These are phyloP conservation scores for Phrynocephalus vlangalii DNA, from an alignment of 2,797 vertebrate genomes.

Conservation along the genomic window DNA sequence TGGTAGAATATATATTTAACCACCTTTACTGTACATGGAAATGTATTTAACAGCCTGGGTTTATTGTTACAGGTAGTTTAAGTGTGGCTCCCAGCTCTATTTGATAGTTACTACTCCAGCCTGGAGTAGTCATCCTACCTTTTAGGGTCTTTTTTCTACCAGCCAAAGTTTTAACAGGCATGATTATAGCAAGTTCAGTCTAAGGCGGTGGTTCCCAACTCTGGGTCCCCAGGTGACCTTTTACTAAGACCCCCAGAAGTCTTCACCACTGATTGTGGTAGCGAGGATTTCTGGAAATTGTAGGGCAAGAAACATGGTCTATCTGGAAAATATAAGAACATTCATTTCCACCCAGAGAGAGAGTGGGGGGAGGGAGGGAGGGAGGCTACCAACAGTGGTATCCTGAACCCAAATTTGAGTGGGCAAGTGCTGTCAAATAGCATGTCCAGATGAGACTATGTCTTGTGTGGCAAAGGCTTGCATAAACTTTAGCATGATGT, in stretches of 20 bases:
- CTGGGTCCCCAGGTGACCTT: no score
- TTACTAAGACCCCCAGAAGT: no score
- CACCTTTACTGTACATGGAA: no score
- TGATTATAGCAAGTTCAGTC: not conserved
- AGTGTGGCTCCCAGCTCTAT: not conserved
- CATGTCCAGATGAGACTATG: not conserved
- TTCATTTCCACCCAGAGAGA: not conserved
- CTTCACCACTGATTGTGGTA: no score
- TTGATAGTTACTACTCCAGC: not conserved
- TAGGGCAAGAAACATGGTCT: no score
- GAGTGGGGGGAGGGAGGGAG: no score
- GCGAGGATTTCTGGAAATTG: no score
- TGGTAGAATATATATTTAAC: no score
- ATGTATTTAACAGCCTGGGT: no score
- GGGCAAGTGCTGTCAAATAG: not conserved
- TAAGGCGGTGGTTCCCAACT: no score
- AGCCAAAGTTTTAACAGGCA: not conserved
- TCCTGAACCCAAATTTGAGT: not conserved
- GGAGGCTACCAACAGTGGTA: not conserved
- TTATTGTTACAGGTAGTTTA: no score
- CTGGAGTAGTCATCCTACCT: not conserved
- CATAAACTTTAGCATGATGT: not conserved
- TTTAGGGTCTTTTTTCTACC: not conserved
- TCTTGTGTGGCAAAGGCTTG: not conserved
- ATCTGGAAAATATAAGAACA: not conserved